Conservation (phyloP, 2,888 invertebrate species). For the Agelastica alni region DNA sequence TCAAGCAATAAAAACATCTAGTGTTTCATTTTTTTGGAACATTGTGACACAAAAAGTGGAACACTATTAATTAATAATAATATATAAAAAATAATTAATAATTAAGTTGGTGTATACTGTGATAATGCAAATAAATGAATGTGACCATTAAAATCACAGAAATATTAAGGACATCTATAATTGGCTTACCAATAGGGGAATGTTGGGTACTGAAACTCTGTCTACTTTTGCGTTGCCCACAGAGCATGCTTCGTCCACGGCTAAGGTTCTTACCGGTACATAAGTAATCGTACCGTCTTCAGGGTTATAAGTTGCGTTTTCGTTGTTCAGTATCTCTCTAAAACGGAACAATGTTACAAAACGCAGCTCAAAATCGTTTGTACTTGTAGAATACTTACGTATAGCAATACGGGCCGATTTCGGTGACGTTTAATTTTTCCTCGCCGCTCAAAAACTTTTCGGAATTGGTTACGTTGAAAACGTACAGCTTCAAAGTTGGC, state of each 20-base stretch:
- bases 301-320: constrained; percentile 66
- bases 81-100: too few relatives aligned
- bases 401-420: constrained; percentile 83
- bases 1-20: too few relatives aligned
- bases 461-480: constrained; percentile 82
- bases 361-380: not conserved
- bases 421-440: constrained; percentile 69
- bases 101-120: too few relatives aligned
- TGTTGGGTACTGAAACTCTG: constrained; percentile 68
- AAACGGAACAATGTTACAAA: constrained; percentile 40
- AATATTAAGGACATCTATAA: too few relatives aligned
- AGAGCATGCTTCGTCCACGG: constrained; percentile 69
- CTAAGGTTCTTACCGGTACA: constrained; percentile 63
- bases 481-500: constrained; percentile 67
- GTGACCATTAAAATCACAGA: too few relatives aligned
- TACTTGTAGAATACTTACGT: constrained; percentile 61
- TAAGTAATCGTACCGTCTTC: constrained; percentile 69
- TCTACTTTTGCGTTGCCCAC: constrained; percentile 66
- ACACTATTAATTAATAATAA: too few relatives aligned
- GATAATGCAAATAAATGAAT: too few relatives aligned
- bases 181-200: constrained; percentile 70
- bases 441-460: constrained; percentile 68
- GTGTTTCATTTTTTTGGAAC: too few relatives aligned
- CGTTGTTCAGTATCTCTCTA: constrained; percentile 72
- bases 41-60: too few relatives aligned